Evolutionary conservation across 2,888 invertebrate species (phyloP).

Genomic region (Platycheirus albimanus): DNA sequence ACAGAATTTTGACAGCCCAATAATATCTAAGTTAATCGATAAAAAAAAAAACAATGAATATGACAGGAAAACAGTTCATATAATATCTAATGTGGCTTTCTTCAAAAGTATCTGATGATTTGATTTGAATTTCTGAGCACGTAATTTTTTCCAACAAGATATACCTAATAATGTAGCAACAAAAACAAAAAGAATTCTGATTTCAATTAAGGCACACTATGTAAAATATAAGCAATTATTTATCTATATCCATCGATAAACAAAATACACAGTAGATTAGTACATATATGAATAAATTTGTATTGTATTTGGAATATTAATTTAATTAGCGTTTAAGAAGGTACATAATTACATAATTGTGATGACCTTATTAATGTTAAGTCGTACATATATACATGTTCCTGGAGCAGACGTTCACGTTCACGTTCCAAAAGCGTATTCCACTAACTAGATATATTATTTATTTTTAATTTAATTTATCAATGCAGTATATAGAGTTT

Average conservation of each 20-base stretch:
- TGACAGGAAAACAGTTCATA: neutral
- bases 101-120: neutral
- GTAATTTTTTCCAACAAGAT: neutral
- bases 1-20: neutral
- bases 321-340: too few relatives aligned
- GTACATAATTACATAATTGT: too few relatives aligned
- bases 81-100: neutral
- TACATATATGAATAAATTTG: too few relatives aligned
- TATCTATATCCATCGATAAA: neutral
- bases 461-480: too few relatives aligned
- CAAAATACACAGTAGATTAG: too few relatives aligned
- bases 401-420: too few relatives aligned
- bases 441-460: too few relatives aligned
- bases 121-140: neutral
- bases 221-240: neutral
- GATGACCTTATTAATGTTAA: too few relatives aligned
- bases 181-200: neutral
- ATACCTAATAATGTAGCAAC: neutral
- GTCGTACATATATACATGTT: too few relatives aligned
- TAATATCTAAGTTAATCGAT: neutral
- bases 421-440: too few relatives aligned
- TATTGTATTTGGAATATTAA: too few relatives aligned
- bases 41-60: neutral
- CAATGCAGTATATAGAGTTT: too few relatives aligned
- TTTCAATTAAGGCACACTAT: neutral